Evolutionary conservation across 1,140 invertebrate genomes (phyloP), one percentile per base, ranked within the genome.

Genomic region (Uloborus diversus): DNA sequence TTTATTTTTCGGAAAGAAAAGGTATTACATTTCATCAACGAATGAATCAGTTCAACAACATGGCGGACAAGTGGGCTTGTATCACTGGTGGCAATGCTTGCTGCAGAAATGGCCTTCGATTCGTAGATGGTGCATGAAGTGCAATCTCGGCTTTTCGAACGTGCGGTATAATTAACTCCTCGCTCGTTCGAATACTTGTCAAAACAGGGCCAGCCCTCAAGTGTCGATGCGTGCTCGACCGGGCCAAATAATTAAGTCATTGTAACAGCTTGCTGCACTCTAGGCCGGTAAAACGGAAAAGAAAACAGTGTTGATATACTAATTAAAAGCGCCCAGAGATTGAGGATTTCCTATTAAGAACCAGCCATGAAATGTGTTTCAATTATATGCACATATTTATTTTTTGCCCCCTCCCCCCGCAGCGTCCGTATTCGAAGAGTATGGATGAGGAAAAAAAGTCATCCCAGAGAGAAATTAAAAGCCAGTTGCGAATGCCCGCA

Each of bases 231-330:
- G 73, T 78, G 73, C 73, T 78, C 66, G 73, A 62, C 33, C 66
- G 73, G 73, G 66, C 73, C 61, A 65, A 56, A 66, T 78, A 78
- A 78, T 78, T 78, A 78, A 78, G 73, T 78, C 73, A 78, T 78
- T 78, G 73, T 66, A 78, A 66, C 73, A 78, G 73, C 73, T 78
- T 78, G 71, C 71, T 65, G 49, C 71, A 4, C 30, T 23, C 73
- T 47, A 65, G 68, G 37, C 23, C 20, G 33, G 27, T 73, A 47
- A 23, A 32, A 56, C 42, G 61, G 62, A 56, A 78, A 78, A 78
- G 61, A 78, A 75, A 78, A 78, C 66, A 78, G 51, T 78, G 62
- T 78, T 78, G 73, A 78, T 78, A 42, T 78, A 78, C 73, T 78
- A 78, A 78, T 78, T 78, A 78, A 78, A 78, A 78, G 30, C 73